phyloP scores from a whole-genome alignment of 2,797 vertebrate genomes.

The Neosilurus hyrtlii region DNA sequence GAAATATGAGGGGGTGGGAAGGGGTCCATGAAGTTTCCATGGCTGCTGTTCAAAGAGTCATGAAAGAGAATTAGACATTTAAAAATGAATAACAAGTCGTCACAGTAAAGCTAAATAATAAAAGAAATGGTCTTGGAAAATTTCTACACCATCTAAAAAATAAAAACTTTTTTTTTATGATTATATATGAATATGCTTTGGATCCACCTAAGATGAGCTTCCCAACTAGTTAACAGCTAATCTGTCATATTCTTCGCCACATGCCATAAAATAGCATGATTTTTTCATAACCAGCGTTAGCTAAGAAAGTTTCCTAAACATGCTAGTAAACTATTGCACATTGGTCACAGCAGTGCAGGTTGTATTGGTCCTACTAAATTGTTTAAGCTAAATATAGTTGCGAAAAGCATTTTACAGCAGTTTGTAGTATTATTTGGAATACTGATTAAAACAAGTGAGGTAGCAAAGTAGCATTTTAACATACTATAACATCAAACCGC shows the following conservation, averaged over 20 bases:
- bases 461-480: neutral
- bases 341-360: neutral
- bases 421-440: neutral
- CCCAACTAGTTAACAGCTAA: neutral
- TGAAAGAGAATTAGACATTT: neutral
- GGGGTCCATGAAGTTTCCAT: neutral
- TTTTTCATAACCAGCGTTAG: neutral
- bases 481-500: too few species aligned
- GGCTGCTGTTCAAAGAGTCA: neutral
- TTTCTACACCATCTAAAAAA: neutral
- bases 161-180: neutral
- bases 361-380: neutral
- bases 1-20: constrained; percentile 23
- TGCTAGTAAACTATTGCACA: neutral
- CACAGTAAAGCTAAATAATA: neutral
- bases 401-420: too few species aligned
- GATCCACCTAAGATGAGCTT: neutral
- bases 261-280: neutral
- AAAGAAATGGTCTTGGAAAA: neutral
- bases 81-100: neutral
- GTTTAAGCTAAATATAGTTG: neutral
- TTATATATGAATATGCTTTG: neutral
- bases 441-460: neutral
- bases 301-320: neutral
- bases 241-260: neutral